Evolutionary conservation across 2,797 vertebrate genomes (phyloP).

Genomic region (Chaunax sp.): DNA sequence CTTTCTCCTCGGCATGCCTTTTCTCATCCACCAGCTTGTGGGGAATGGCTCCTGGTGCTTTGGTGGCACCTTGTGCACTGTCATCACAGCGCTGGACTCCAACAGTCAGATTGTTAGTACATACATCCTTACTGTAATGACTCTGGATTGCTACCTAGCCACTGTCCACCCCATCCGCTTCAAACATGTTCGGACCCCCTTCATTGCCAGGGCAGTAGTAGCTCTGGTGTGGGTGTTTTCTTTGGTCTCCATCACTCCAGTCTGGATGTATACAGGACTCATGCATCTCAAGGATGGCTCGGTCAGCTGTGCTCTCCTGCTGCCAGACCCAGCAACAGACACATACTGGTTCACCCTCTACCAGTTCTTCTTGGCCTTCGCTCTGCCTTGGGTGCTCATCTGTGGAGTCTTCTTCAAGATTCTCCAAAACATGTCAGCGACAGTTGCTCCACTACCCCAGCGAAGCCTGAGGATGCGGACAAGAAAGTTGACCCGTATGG

Average conservation of each 20-base stretch:
- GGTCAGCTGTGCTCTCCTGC: constrained; percentile 82
- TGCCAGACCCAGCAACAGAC: constrained; percentile 82
- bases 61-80: constrained; percentile 84
- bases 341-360: constrained; percentile 89
- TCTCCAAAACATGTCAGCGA: constrained; percentile 84
- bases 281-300: constrained; percentile 83
- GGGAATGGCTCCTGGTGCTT: constrained; percentile 87
- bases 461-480: constrained; percentile 77
- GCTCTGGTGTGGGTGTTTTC: constrained; percentile 85
- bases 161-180: constrained; percentile 86
- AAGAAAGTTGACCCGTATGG: constrained; percentile 85
- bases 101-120: constrained; percentile 88
- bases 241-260: constrained; percentile 84
- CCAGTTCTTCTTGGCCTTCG: constrained; percentile 86
- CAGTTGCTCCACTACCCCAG: constrained; percentile 83
- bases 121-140: constrained; percentile 87
- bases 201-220: constrained; percentile 73
- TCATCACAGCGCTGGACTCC: constrained; percentile 85
- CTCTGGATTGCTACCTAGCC: constrained; percentile 85
- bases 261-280: constrained; percentile 87
- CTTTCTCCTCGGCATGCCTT: constrained; percentile 88
- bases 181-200: constrained; percentile 78
- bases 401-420: constrained; percentile 85
- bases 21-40: constrained; percentile 88
- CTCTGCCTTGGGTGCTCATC: constrained; percentile 81